phyloP scores from a whole-genome alignment of 2,113 vertebrate species.

The Marmota monax region DNA sequence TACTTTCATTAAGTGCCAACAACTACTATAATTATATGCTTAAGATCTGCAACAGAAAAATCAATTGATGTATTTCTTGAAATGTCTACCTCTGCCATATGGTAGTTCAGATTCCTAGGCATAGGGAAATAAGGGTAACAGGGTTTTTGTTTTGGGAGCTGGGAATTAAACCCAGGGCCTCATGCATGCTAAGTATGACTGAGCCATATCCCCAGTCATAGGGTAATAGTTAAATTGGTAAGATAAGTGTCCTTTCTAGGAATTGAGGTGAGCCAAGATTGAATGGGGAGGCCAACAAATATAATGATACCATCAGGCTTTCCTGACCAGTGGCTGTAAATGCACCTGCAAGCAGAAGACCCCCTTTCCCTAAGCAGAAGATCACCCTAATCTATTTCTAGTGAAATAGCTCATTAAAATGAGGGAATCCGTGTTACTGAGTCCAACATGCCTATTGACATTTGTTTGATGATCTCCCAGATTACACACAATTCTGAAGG shows the following conservation, averaged over 20 bases:
- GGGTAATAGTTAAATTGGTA: background rate
- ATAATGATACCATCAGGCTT: background rate
- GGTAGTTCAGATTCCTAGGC: background rate
- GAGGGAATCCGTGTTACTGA: background rate
- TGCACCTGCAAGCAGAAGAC: background rate
- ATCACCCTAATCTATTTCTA: background rate
- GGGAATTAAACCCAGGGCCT: background rate
- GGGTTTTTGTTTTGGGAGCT: too few relatives aligned
- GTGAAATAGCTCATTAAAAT: background rate
- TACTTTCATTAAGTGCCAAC: background rate
- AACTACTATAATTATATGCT: background rate
- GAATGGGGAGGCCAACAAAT: background rate
- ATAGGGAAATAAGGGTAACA: background rate
- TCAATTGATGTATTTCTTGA: background rate
- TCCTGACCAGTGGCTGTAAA: background rate
- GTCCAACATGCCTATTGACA: background rate
- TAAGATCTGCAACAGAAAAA: background rate
- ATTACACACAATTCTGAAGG: slow-evolving; percentile 22
- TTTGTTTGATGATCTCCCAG: slow-evolving; percentile 37
- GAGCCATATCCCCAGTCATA: background rate
- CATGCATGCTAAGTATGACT: background rate
- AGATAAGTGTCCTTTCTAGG: background rate
- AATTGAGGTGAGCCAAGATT: background rate
- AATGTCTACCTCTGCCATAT: background rate
- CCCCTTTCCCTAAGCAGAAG: background rate